A percentile compares a stretch with the other conserved stretches of the same genome.
Conservation (phyloP, 2,888 invertebrate genomes). For the Lithodes maja region DNA sequence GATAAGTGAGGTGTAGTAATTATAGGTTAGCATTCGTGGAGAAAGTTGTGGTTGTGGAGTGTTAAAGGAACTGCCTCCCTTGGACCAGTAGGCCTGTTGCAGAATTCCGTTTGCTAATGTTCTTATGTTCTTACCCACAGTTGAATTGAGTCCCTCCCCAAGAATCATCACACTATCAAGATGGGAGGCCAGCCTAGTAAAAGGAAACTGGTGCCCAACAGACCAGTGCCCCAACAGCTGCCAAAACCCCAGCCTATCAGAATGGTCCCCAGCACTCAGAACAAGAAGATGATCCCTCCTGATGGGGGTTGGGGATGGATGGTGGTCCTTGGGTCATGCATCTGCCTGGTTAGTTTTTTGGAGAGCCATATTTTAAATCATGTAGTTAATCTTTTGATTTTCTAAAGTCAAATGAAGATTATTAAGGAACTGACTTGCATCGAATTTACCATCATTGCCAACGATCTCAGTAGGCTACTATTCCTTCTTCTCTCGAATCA, state of each 20-base stretch:
- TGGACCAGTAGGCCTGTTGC: no score
- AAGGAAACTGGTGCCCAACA: slow-evolving; percentile 45
- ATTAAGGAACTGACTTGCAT: no score
- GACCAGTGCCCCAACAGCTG: slow-evolving; percentile 17
- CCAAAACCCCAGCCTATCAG: background rate
- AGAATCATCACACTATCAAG: background rate
- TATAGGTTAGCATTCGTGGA: no score
- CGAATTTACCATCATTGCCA: background rate
- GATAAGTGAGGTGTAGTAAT: no score
- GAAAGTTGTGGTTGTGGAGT: no score
- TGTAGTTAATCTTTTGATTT: background rate
- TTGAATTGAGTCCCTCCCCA: no score
- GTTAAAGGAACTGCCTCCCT: no score
- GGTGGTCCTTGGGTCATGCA: slow-evolving; percentile 17
- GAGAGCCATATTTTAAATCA: background rate
- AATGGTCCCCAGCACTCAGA: slow-evolving; percentile 12
- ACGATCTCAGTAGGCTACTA: background rate
- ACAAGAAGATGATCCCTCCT: slow-evolving; percentile 24
- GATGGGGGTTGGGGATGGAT: slow-evolving; percentile 41
- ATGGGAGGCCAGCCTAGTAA: slow-evolving; percentile 45
- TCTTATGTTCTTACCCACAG: no score
- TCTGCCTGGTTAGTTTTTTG: slow-evolving; percentile 1
- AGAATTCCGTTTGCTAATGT: no score
- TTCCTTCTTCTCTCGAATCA: no score
- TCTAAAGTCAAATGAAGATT: no score